Base-by-base conservation (phyloP, 2,113 vertebrate species). In the Ophiodon elongatus region DNA sequence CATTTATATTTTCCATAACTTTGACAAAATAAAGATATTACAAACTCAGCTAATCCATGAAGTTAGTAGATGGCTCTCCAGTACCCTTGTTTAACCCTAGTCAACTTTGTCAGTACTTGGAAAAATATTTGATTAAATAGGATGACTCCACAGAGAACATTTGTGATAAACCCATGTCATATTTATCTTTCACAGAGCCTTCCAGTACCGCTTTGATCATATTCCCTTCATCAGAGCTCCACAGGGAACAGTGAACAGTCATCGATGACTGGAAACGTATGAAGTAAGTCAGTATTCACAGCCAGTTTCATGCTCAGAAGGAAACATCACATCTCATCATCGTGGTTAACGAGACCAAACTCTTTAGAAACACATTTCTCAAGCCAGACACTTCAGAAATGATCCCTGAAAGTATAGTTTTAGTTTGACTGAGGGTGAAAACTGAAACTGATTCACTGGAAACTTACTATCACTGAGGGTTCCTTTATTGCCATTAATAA, bases 291-390 rank as follows among this genome's bases (percentile, higher is more conserved):
- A n/a, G n/a, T n/a, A n/a, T n/a, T n/a, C n/a, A n/a, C n/a, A n/a
- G n/a, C n/a, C n/a, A n/a, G n/a, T n/a, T n/a, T n/a, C n/a, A n/a
- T n/a, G n/a, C n/a, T n/a, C 90, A 93, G 75, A 78, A 88, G 17
- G 8, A 59, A 89, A 87, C 35, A 89, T 91, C 90, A 19, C 17
- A 0, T 0, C 83, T 94, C 93, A 5, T 92, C 90, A 84, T 92
- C 88, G 54, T 91, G 89, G 90, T 39, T 87, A 27, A 80, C 57
- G 76, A 91, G 85, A 92, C 91, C 65, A 45, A 23, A 19, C 92
- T 88, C 66, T 88, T 93, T 91, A 87, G 87, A 93, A 93, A 93
- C 82, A 76, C 89, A 93, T 91, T 93, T 85, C 92, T 80, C n/a
- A n/a, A n/a, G n/a, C n/a, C n/a, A n/a, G n/a, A n/a, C n/a, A n/a